Evolutionary conservation across 2,888 invertebrate genomes (phyloP).

Genomic region (Chironomus tentans): DNA sequence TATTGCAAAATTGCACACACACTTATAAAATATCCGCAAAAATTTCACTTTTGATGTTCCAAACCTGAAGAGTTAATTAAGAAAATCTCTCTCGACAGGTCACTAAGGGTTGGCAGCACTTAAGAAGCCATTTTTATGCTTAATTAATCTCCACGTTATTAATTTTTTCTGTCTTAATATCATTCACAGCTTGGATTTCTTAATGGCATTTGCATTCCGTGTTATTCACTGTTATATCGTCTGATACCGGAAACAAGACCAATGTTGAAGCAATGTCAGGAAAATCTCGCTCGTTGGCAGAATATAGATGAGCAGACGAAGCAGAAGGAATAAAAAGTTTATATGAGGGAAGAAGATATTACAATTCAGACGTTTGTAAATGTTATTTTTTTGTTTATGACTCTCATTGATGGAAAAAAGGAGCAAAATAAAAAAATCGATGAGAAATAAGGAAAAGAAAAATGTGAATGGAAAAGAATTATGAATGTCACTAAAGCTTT

Average conservation of each 20-base stretch:
- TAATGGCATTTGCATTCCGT: slow-evolving; percentile 70
- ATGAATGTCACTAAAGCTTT: background rate
- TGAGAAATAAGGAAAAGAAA: too few relatives aligned
- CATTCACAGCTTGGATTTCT: slow-evolving; percentile 51
- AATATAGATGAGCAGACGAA: slow-evolving; percentile 37
- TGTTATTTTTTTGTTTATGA: background rate
- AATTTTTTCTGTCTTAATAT: background rate
- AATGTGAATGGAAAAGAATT: background rate
- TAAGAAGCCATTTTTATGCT: too few relatives aligned
- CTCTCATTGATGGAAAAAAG: background rate
- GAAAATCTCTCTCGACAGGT: too few relatives aligned
- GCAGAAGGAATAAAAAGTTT: slow-evolving; percentile 29
- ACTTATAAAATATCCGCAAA: too few relatives aligned
- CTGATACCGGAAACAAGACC: slow-evolving; percentile 63
- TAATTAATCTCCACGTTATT: slow-evolving; percentile 18
- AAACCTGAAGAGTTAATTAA: slow-evolving; percentile 35
- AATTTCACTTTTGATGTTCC: slow-evolving; percentile 28
- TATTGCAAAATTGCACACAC: too few relatives aligned
- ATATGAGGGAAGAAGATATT: background rate
- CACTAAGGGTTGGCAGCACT: too few relatives aligned
- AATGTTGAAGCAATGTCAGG: slow-evolving; percentile 56
- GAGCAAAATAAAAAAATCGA: too few relatives aligned
- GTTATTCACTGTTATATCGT: slow-evolving; percentile 58
- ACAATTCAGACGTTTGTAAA: too few relatives aligned
- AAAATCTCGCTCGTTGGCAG: slow-evolving; percentile 55